A percentile compares a stretch with the other conserved stretches of the same genome.
Evolutionary conservation across 2,888 invertebrate genomes (phyloP).

Genomic region (Periphyllus acericola): DNA sequence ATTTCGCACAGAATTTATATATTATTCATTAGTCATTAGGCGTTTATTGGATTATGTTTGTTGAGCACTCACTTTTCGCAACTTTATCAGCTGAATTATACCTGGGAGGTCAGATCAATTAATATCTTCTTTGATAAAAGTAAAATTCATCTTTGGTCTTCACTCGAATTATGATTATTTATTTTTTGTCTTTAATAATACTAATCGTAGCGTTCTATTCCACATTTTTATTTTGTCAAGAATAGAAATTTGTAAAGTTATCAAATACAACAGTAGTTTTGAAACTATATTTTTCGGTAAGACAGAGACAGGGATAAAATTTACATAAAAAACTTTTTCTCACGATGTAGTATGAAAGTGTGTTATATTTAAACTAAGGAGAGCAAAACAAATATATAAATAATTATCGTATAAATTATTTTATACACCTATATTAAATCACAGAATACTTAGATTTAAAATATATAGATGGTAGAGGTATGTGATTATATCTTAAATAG

Average conservation of each 20-base stretch:
- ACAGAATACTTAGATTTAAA: neutral
- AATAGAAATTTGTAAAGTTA: conserved; percentile 33
- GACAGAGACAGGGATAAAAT: neutral
- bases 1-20: conserved; percentile 34
- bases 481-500: no score
- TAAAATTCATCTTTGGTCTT: conserved; percentile 28
- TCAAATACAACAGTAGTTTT: conserved; percentile 33
- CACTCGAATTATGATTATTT: conserved; percentile 8
- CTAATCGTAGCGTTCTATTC: neutral
- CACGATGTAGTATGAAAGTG: conserved; percentile 3
- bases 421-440: neutral
- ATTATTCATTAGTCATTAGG: conserved; percentile 42
- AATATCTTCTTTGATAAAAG: conserved; percentile 19
- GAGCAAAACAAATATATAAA: conserved; percentile 5
- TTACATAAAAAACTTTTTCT: conserved; percentile 27
- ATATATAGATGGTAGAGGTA: no score
- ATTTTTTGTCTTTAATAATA: neutral
- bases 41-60: conserved; percentile 4
- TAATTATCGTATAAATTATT: conserved; percentile 19
- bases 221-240: conserved; percentile 7
- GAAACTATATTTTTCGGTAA: conserved; percentile 36
- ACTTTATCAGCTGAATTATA: conserved; percentile 45
- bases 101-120: conserved; percentile 36
- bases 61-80: conserved; percentile 25
- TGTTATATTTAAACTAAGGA: neutral